phyloP scores from a whole-genome alignment of 2,113 vertebrate genomes.

The Erythrolamprus reginae region DNA sequence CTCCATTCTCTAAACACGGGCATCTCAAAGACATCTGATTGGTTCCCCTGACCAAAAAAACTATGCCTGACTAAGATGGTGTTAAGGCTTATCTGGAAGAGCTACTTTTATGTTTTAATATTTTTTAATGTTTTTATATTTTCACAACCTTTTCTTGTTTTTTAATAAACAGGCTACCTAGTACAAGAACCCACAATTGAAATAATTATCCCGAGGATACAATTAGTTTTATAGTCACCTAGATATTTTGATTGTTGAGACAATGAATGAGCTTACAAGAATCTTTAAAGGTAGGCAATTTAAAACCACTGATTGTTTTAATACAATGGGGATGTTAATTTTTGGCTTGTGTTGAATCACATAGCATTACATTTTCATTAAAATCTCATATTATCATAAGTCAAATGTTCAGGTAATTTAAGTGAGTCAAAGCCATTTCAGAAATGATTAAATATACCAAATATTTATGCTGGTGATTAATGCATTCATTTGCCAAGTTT shows the following conservation, averaged over 20 bases:
- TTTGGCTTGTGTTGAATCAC: neutral
- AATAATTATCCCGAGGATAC: neutral
- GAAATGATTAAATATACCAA: neutral
- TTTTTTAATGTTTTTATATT: neutral
- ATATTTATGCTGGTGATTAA: neutral
- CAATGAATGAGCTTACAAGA: neutral
- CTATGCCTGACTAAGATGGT: neutral
- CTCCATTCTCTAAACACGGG: neutral
- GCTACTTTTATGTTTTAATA: neutral
- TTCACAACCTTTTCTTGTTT: slow-evolving; percentile 28
- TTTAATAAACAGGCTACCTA: neutral
- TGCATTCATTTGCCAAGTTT: slow-evolving; percentile 38
- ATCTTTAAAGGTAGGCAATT: slow-evolving; percentile 3
- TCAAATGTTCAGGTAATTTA: neutral
- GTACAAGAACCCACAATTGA: neutral
- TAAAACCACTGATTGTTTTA: neutral
- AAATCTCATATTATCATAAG: neutral
- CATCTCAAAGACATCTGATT: neutral
- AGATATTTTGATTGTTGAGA: neutral
- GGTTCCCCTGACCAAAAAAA: neutral
- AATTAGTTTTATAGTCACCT: neutral
- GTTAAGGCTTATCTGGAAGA: neutral
- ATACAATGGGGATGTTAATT: neutral
- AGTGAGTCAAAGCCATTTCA: neutral
- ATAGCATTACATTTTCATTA: neutral